These are phyloP conservation scores for Hymenochirus boettgeri DNA, from an alignment of 2,113 vertebrate species.

Conservation along the genomic window DNA sequence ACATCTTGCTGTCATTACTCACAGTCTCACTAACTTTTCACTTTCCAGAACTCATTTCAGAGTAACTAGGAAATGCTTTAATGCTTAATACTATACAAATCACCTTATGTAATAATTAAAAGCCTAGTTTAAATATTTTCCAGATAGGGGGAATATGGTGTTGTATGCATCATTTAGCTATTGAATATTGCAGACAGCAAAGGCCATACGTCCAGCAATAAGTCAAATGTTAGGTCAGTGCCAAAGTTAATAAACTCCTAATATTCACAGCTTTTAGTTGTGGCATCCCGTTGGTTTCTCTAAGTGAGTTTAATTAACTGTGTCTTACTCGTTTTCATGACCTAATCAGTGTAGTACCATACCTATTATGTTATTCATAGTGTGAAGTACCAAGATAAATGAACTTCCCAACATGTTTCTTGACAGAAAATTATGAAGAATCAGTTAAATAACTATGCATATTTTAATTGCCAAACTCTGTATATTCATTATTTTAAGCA, in stretches of 20 bases:
- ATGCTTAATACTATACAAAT: too few species aligned
- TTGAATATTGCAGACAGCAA: too few species aligned
- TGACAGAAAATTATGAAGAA: conserved; percentile 17
- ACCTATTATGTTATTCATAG: conserved; percentile 21
- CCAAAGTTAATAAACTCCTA: conserved; percentile 13
- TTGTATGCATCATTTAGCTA: too few species aligned
- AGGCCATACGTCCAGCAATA: too few species aligned
- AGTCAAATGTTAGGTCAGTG: conserved; percentile 1
- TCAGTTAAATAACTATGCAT: not conserved
- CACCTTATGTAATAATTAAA: not conserved
- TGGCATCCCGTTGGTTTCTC: conserved; percentile 10
- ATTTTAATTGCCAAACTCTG: not conserved
- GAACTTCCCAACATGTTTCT: conserved; percentile 1
- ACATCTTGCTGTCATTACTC: too few species aligned
- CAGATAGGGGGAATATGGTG: too few species aligned
- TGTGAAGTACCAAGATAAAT: conserved; percentile 16
- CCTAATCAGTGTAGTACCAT: conserved; percentile 28
- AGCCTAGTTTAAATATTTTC: not conserved
- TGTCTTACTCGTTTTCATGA: conserved; percentile 19
- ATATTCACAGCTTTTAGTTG: not conserved
- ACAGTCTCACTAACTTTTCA: too few species aligned
- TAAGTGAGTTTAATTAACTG: conserved; percentile 17
- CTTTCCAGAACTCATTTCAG: too few species aligned
- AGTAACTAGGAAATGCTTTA: too few species aligned
- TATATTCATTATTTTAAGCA: too few species aligned